Percentiles rank a stretch among this genome's conserved stretches.
Conservation (phyloP, 2,113 vertebrate species). For the Phaetusa simplex region DNA sequence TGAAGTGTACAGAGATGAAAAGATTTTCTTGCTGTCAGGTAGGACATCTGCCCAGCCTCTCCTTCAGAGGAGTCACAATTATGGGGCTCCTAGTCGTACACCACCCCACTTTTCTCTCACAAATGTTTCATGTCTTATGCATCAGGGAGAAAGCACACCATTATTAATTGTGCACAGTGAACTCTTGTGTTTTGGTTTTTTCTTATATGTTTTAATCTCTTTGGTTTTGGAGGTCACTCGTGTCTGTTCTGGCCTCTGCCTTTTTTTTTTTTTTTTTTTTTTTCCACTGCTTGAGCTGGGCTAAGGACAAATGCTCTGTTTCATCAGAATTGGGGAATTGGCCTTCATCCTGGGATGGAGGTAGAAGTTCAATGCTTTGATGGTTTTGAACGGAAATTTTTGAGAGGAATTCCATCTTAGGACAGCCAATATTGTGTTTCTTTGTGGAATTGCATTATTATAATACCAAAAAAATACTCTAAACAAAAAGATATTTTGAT, state of each 20-base stretch:
- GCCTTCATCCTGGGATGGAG: neutral
- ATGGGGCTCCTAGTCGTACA: neutral
- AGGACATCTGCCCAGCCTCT: neutral
- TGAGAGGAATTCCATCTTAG: neutral
- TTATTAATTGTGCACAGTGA: neutral
- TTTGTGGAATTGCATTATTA: neutral
- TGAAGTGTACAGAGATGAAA: neutral
- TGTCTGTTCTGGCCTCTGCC: neutral
- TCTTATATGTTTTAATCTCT: neutral
- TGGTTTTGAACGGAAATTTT: neutral
- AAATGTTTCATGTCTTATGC: neutral
- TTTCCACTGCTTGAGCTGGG: neutral
- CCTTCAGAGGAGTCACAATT: neutral
- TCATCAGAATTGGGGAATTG: neutral
- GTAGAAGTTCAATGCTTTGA: neutral
- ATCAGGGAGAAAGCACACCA: neutral
- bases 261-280: neutral
- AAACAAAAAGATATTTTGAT: neutral
- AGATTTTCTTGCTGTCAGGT: neutral
- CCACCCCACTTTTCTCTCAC: neutral
- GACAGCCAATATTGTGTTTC: neutral
- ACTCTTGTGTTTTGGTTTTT: neutral
- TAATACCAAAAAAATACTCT: neutral
- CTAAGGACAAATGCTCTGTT: neutral
- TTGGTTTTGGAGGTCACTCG: neutral